Evolutionary conservation across 2,888 invertebrate genomes (phyloP).

Genomic region (Odontomyia ornata): DNA sequence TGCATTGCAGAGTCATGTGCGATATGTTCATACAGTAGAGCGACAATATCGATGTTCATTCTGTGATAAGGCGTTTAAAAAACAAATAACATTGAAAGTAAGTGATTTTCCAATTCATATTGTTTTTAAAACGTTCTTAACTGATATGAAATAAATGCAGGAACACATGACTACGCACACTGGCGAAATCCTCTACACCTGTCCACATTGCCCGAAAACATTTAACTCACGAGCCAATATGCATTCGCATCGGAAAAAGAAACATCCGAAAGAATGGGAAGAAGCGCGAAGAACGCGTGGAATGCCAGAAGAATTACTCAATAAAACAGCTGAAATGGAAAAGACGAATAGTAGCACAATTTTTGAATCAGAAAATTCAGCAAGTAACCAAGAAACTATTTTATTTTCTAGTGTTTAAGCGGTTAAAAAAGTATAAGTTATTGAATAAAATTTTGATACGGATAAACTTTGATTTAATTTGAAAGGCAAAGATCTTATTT

Average conservation of each 20-base stretch:
- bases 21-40: constrained; percentile 48
- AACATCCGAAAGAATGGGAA: constrained; percentile 49
- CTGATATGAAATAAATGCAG: constrained; percentile 35
- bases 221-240: constrained; percentile 50
- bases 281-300: constrained; percentile 32
- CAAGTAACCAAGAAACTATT: not conserved
- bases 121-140: constrained; percentile 13
- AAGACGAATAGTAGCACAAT: not conserved
- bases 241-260: constrained; percentile 50
- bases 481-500: too few relatives aligned
- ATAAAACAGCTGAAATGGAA: too few relatives aligned
- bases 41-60: constrained; percentile 45
- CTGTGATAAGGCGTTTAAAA: constrained; percentile 50
- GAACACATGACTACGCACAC: constrained; percentile 49
- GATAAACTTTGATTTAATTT: too few relatives aligned
- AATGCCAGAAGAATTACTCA: constrained; percentile 17
- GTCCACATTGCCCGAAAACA: constrained; percentile 50
- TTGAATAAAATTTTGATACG: too few relatives aligned
- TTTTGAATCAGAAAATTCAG: not conserved
- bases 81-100: constrained; percentile 35
- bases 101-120: constrained; percentile 19
- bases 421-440: too few relatives aligned
- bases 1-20: constrained; percentile 49
- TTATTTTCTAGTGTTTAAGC: too few relatives aligned
- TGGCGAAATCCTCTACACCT: constrained; percentile 49